phyloP scores from a whole-genome alignment of 1,140 invertebrate genomes.

The Drosophila sucinea region DNA sequence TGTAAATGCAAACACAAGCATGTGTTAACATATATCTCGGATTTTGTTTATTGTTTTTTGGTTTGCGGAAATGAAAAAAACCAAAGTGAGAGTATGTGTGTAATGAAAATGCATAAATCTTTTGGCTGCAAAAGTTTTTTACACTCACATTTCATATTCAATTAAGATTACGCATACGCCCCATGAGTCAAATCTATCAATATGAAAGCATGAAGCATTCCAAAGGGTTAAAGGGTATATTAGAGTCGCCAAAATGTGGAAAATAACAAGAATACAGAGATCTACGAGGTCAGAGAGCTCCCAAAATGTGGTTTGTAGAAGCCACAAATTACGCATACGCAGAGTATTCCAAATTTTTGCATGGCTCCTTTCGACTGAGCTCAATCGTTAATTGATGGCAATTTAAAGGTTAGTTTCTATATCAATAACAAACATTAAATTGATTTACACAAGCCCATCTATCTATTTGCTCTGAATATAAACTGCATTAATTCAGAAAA shows the following conservation, averaged over 20 bases:
- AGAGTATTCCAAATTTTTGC: too few relatives aligned
- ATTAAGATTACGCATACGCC: slow-evolving; percentile 52
- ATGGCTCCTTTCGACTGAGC: too few relatives aligned
- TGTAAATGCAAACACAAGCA: slow-evolving; percentile 1
- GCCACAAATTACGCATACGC: too few relatives aligned
- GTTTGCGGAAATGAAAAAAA: background rate
- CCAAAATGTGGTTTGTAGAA: too few relatives aligned
- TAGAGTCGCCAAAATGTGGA: background rate
- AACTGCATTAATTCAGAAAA: too few relatives aligned
- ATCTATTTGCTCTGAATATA: too few relatives aligned
- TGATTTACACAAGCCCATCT: too few relatives aligned
- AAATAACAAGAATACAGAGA: too few relatives aligned
- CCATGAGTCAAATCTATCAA: slow-evolving; percentile 28
- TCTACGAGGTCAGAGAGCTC: too few relatives aligned
- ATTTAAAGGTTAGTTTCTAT: too few relatives aligned
- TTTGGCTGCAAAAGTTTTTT: background rate
- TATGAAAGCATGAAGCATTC: slow-evolving; percentile 25
- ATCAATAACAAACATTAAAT: background rate
- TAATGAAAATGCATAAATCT: slow-evolving; percentile 16
- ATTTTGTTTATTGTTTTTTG: background rate
- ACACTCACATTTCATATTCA: slow-evolving; percentile 26
- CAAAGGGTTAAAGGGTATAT: background rate
- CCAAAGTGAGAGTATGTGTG: background rate
- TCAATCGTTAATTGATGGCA: too few relatives aligned
- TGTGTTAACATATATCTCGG: background rate